Base-by-base conservation (phyloP, 2,888 invertebrate genomes). In the Gibbula magus region DNA sequence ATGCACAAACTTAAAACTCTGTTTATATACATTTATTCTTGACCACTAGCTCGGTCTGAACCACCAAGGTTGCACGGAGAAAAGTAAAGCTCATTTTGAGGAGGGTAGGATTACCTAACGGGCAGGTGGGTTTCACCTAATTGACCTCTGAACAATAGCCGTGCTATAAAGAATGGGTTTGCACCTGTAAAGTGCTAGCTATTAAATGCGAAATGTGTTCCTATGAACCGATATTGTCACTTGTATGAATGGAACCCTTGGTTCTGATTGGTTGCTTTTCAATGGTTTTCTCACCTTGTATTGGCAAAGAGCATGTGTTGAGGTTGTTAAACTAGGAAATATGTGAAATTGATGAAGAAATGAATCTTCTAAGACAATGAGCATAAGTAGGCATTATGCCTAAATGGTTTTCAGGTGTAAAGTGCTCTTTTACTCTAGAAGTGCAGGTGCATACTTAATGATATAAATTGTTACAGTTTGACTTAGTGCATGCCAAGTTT, bases 261-360 rank as follows among this genome's bases (percentile, higher is more conserved):
- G 39, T 70, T 70, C 70, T 70, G 70, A 70, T 70, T 70, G 70
- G 70, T n/a, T 70, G 39, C 32, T 39, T 70, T 70, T 70, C 32
- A 70, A 70, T 39, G 13, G 39, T 39, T 45, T 70, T 70, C 70
- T 32, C 70, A 70, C 39, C 70, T 70, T 39, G 35, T 18, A 70
- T 70, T 20, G 70, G 32, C 70, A 70, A 70, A 18, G 70, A 70
- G 70, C 70, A 70, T 70, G 70, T 39, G 32, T 70, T 35, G 35
- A 20, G 39, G 70, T 70, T 70, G 70, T 70, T 39, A 35, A 70
- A 70, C 20, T 10, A 2, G 13, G 32, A 39, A 70, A 70, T 70
- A 70, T 70, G 18, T 70, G 70, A 70, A 39, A 70, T 70, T n/a
- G 39, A 70, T 70, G 70, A 70, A 70, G 70, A 70, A 70, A 32